phyloP scores from a whole-genome alignment of 92 coral and sea anemone genomes.

The Palythoa heliodiscus region DNA sequence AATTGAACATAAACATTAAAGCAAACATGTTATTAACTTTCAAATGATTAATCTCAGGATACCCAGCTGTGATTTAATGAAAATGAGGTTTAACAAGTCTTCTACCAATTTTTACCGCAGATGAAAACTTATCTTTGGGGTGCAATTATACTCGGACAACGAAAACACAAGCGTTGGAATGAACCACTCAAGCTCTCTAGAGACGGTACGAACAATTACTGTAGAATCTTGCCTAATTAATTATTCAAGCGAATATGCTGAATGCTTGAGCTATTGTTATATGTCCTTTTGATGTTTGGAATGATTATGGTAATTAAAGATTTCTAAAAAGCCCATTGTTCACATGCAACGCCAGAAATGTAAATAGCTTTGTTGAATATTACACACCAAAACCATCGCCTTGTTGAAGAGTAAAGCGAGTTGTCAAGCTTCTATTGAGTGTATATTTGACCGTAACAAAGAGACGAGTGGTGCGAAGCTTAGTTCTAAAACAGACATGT shows the following conservation, averaged over 20 bases:
- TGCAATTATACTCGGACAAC: neutral
- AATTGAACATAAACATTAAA: conserved; percentile 89
- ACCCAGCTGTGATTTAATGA: conserved; percentile 84
- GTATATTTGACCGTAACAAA: conserved; percentile 65
- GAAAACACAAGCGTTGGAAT: conserved; percentile 21
- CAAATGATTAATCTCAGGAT: conserved; percentile 77
- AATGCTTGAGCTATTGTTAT: conserved; percentile 73
- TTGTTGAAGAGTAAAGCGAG: conserved; percentile 77
- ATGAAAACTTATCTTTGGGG: conserved; percentile 26
- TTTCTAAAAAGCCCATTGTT: conserved; percentile 98
- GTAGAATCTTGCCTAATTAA: conserved; percentile 70
- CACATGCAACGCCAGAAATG: conserved; percentile 97
- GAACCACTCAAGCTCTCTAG: conserved; percentile 12
- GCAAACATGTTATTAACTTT: conserved; percentile 90
- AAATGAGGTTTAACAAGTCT: conserved; percentile 73
- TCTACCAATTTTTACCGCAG: conserved; percentile 36
- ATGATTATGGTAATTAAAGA: conserved; percentile 99
- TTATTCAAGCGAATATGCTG: conserved; percentile 95
- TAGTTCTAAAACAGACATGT: conserved; percentile 59
- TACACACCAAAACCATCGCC: conserved; percentile 79
- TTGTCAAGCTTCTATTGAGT: conserved; percentile 79
- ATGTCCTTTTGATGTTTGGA: conserved; percentile 91
- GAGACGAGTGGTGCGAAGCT: conserved; percentile 57
- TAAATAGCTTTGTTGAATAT: conserved; percentile 98
- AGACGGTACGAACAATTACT: conserved; percentile 41